phyloP scores from a whole-genome alignment of 1,140 invertebrate species.

The Triops longicaudatus region DNA sequence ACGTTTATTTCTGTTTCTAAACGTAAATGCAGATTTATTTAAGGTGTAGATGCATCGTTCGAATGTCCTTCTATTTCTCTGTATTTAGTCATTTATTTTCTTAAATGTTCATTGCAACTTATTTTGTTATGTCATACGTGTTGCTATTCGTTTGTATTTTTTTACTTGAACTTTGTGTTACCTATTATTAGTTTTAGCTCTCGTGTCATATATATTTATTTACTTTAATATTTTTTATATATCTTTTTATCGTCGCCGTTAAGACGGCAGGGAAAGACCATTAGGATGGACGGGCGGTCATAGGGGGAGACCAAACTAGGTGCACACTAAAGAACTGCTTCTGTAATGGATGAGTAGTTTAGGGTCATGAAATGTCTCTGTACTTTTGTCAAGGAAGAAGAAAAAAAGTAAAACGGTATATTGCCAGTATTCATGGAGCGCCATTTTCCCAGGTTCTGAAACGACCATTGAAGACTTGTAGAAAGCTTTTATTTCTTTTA shows the following conservation, averaged over 20 bases:
- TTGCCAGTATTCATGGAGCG: background rate
- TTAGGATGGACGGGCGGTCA: background rate
- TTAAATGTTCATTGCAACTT: no score
- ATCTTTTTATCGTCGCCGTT: conserved; percentile 17
- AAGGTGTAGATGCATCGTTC: no score
- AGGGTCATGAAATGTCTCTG: background rate
- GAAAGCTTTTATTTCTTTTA: background rate
- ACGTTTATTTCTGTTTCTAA: no score
- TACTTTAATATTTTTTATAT: background rate
- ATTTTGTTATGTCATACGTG: no score
- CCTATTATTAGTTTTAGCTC: no score
- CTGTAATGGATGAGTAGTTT: background rate
- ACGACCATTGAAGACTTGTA: background rate
- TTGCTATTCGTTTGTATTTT: no score
- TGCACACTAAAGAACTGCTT: background rate
- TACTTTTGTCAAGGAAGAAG: background rate
- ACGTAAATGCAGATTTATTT: no score
- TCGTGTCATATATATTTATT: no score
- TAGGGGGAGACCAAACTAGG: background rate
- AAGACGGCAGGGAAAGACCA: background rate
- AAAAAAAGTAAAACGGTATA: background rate
- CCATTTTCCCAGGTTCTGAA: background rate
- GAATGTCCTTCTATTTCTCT: no score
- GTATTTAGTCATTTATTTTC: no score
- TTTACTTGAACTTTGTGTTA: no score